phyloP scores from a whole-genome alignment of 2,888 invertebrate genomes.

The Steinernema scapterisci region DNA sequence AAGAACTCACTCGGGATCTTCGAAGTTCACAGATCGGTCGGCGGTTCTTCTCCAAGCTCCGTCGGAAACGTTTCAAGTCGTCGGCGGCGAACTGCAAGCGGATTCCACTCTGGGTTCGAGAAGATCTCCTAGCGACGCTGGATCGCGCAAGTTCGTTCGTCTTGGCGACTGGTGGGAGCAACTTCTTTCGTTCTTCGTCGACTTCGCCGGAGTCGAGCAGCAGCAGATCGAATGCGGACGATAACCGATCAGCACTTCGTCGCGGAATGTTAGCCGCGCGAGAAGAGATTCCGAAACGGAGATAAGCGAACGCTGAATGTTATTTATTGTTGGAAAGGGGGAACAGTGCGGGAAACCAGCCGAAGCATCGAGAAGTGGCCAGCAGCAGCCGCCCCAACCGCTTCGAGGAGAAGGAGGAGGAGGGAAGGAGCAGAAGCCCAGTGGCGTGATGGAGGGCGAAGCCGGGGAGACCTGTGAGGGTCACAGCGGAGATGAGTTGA shows the following conservation, averaged over 20 bases:
- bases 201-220: conserved; percentile 2
- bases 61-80: too few species aligned
- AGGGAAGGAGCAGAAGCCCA: not conserved
- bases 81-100: too few species aligned
- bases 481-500: not conserved
- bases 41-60: too few species aligned
- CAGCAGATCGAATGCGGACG: conserved; percentile 18
- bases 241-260: conserved; percentile 25
- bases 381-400: not conserved
- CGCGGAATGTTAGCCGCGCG: conserved; percentile 32
- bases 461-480: too few species aligned
- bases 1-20: too few species aligned
- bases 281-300: conserved; percentile 25
- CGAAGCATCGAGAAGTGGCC: conserved; percentile 22
- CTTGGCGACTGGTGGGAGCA: too few species aligned
- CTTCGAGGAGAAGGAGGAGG: not conserved
- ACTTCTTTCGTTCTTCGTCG: too few species aligned
- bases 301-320: conserved; percentile 23
- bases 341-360: conserved; percentile 27
- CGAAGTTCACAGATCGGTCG: too few species aligned
- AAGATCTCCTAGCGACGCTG: too few species aligned
- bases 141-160: too few species aligned
- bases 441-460: conserved; percentile 31
- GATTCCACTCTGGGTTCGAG: too few species aligned
- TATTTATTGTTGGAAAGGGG: conserved; percentile 26